Evolutionary conservation across 2,888 invertebrate genomes (phyloP), one percentile per base, ranked within the genome.

Genomic region (Drosophila atripex): DNA sequence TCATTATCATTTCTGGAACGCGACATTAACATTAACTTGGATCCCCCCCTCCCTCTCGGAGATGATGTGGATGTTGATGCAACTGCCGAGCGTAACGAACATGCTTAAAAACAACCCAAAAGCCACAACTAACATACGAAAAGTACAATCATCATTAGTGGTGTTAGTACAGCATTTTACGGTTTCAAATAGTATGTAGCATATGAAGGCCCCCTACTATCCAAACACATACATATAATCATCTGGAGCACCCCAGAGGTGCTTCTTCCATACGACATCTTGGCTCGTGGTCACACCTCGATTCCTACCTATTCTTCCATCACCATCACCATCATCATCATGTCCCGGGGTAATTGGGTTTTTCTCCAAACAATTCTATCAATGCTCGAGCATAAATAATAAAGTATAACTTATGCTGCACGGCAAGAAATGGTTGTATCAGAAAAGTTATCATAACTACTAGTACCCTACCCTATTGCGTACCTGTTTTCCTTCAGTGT

Each of bases 61-160:
- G 66, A 63, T 61, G 59, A 72, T 66, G 58, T 38, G 58, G 58
- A 35, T 73, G 78, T 68, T 83, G 85, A 78, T 80, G 80, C 83
- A 86, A 85, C 85, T 86, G 77, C 82, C 71, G 82, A 86, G 87
- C 87, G 85, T 82, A 85, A 85, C 85, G 87, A 86, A 84, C 85
- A 82, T 73, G 84, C 86, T 83, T 84, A 76, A 71, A 73, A 79
- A 35, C 41, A 56, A 43, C 21, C 43, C 43, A 43, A 18, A 43
- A 23, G 32, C 43, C 50, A 14, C 18, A 18, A 69, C 78, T 71
- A 68, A 63, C 66, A 58, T 35, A 35, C 39, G 58, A 47, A 30
- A 11, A 21, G 46, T 69, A 82, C 79, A 72, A 82, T 85, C 83
- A 82, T 82, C 86, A 82, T 82, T 82, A 82, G 83, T 72, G 85